A percentile compares a stretch with the other conserved stretches of the same genome.
Evolutionary conservation across 2,888 invertebrate species (phyloP).

Genomic region (Tipula unca): DNA sequence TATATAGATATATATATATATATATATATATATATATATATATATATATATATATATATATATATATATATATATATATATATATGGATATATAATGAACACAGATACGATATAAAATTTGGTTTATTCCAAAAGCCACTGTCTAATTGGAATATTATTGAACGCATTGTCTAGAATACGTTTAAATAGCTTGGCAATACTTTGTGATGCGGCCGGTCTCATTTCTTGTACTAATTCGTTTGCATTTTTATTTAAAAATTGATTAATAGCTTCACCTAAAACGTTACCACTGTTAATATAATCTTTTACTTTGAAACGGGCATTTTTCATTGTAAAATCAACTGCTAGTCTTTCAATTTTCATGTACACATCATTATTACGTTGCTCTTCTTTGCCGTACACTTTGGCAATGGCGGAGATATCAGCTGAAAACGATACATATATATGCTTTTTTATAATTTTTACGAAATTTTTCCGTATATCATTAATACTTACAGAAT

Average conservation of each 20-base stretch:
- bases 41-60: too few relatives aligned
- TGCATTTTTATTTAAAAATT: conserved; percentile 71
- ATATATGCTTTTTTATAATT: not conserved
- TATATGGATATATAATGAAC: not conserved
- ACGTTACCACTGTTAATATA: conserved; percentile 66
- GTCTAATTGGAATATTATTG: conserved; percentile 59
- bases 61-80: too few relatives aligned
- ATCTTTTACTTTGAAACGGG: conserved; percentile 62
- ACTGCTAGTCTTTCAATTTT: conserved; percentile 56
- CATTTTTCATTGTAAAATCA: conserved; percentile 61
- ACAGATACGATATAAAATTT: not conserved
- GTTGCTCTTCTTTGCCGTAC: conserved; percentile 56
- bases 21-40: too few relatives aligned
- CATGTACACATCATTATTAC: conserved; percentile 55
- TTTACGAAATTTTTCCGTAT: not conserved
- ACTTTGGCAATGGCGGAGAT: conserved; percentile 62
- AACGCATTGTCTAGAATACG: conserved; percentile 64
- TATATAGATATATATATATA: too few relatives aligned
- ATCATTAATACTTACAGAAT: conserved; percentile 59
- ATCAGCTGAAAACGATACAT: conserved; percentile 47
- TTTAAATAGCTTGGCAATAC: conserved; percentile 66
- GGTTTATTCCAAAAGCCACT: conserved; percentile 47
- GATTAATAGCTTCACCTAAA: conserved; percentile 74
- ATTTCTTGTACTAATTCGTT: conserved; percentile 75
- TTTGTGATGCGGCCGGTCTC: conserved; percentile 63